A percentile compares a stretch with the other conserved stretches of the same genome.
These are phyloP conservation scores for Isaurus tuberculatus DNA, from an alignment of 92 coral and sea anemone genomes.

Conservation along the genomic window DNA sequence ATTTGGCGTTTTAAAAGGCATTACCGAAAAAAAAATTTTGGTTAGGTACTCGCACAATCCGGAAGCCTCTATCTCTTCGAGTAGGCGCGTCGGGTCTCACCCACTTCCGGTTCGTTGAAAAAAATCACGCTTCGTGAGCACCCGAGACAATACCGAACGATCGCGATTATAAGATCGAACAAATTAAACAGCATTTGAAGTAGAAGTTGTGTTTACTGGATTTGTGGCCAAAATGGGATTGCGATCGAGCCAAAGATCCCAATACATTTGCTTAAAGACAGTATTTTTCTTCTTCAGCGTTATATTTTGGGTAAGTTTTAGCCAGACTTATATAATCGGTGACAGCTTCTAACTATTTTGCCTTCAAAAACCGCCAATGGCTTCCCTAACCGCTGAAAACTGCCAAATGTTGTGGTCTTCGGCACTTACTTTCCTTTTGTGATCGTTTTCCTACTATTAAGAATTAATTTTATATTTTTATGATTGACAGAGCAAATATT, in stretches of 20 bases:
- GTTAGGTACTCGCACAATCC: no score
- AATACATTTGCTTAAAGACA: slow-evolving; percentile 73
- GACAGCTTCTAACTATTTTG: slow-evolving; percentile 5
- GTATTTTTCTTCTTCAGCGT: slow-evolving; percentile 80
- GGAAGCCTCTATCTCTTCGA: no score
- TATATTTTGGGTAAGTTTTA: slow-evolving; percentile 77
- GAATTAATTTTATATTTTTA: not conserved
- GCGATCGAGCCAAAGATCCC: slow-evolving; percentile 24
- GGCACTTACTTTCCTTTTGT: not conserved
- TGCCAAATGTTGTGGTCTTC: not conserved
- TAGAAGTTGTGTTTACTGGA: not conserved
- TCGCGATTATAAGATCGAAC: not conserved
- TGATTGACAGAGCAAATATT: not conserved
- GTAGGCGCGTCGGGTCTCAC: not conserved
- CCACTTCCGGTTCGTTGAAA: not conserved
- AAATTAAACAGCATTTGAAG: not conserved
- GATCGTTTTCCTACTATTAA: not conserved
- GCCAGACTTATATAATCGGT: not conserved
- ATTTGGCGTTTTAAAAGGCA: no score
- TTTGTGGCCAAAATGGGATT: slow-evolving; percentile 12
- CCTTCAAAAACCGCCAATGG: not conserved
- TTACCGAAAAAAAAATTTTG: no score
- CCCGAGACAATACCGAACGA: not conserved
- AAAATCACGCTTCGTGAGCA: not conserved
- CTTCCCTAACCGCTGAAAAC: not conserved